phyloP scores from a whole-genome alignment of 2,888 invertebrate species.

The Leucania comma region DNA sequence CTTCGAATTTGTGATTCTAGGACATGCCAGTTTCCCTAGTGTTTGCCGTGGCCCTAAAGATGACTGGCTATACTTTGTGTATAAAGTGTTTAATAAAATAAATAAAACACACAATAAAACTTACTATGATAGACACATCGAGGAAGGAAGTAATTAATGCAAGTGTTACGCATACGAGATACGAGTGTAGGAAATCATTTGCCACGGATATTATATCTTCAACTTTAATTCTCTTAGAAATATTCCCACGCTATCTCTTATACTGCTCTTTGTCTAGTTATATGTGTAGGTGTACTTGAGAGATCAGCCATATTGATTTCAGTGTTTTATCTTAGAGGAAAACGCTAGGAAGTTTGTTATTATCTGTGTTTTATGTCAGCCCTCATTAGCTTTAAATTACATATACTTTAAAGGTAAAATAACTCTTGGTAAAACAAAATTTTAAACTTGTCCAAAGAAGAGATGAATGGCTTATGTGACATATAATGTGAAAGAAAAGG shows the following conservation, averaged over 20 bases:
- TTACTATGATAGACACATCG: neutral
- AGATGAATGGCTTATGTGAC: neutral
- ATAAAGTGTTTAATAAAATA: no score
- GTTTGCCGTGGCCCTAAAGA: no score
- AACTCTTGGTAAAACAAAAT: no score
- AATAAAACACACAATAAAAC: neutral
- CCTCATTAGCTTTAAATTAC: neutral
- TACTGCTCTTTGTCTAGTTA: slow-evolving; percentile 4
- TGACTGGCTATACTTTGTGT: no score
- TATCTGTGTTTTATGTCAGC: neutral
- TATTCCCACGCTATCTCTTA: slow-evolving; percentile 40
- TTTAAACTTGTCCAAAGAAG: neutral
- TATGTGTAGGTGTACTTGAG: neutral
- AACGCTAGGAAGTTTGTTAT: slow-evolving; percentile 8
- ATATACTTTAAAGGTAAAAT: no score
- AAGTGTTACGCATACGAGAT: neutral
- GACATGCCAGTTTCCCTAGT: no score
- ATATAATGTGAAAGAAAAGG: neutral
- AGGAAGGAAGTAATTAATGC: slow-evolving; percentile 37
- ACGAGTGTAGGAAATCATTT: slow-evolving; percentile 36
- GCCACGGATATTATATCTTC: slow-evolving; percentile 30
- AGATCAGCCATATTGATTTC: slow-evolving; percentile 30
- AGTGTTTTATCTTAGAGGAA: neutral
- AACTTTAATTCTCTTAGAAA: slow-evolving; percentile 17
- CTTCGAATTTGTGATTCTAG: no score